phyloP scores from a whole-genome alignment of 2,113 vertebrate species.

The Mastomys natalensis region DNA sequence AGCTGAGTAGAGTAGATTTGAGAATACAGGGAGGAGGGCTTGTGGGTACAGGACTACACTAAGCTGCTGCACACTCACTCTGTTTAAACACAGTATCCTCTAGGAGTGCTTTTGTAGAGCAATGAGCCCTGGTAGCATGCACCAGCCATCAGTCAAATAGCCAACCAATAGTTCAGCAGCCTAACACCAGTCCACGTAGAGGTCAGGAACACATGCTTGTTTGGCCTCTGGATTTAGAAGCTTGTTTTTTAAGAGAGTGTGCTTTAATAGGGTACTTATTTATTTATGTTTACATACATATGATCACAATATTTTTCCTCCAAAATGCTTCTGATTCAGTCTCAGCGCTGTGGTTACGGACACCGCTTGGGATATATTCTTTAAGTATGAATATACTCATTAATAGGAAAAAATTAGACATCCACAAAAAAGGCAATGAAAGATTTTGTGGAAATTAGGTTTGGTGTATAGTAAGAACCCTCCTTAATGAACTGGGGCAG shows the following conservation, averaged over 20 bases:
- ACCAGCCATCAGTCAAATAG: background rate
- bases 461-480: background rate
- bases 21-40: rapidly evolving
- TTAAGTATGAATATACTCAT: background rate
- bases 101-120: background rate
- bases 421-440: background rate
- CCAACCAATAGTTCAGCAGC: background rate
- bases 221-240: background rate
- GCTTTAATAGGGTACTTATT: slow-evolving; percentile 29
- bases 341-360: background rate
- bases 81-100: background rate
- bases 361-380: background rate
- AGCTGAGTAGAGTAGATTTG: background rate
- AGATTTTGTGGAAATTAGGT: background rate
- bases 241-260: background rate
- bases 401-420: background rate
- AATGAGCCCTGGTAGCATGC: rapidly evolving
- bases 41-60: background rate
- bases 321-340: background rate
- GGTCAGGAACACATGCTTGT: too few species aligned
- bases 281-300: background rate
- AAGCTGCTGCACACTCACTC: background rate
- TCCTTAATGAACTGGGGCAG: background rate
- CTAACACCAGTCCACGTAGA: background rate
- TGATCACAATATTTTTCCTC: background rate